Percentiles rank a stretch among this genome's conserved stretches.
Conservation (phyloP, 2,113 vertebrate genomes). For the Casuarius casuarius region DNA sequence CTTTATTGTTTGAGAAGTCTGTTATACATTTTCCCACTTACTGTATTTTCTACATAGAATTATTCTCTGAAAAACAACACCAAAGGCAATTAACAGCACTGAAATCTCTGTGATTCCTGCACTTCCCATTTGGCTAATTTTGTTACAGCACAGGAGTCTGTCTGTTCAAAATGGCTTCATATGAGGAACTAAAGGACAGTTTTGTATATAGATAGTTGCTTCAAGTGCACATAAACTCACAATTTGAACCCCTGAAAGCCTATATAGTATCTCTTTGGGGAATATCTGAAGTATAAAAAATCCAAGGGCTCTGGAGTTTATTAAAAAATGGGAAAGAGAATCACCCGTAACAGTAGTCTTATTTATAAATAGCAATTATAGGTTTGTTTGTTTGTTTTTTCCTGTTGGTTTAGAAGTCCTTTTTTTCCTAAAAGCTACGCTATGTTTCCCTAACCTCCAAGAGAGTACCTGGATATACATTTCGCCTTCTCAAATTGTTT, state of each 20-base stretch:
- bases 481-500: not conserved
- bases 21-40: not conserved
- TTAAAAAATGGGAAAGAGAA: not conserved
- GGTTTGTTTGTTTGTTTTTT: not conserved
- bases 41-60: not conserved
- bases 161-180: not conserved
- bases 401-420: not conserved
- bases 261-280: not conserved
- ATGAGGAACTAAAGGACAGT: not conserved
- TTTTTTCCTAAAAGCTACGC: not conserved
- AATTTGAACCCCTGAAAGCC: not conserved
- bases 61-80: not conserved
- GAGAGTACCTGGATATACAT: not conserved
- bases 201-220: not conserved
- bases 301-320: not conserved
- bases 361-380: not conserved
- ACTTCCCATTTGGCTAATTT: not conserved
- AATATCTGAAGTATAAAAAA: not conserved
- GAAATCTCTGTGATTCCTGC: not conserved
- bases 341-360: not conserved
- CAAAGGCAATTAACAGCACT: accelerated
- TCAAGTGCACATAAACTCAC: not conserved
- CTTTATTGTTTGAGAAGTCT: not conserved
- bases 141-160: not conserved
- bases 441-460: not conserved